Percentiles rank a stretch among this genome's conserved stretches.
Conservation (phyloP, 2,888 invertebrate species). For the Hipparchia semele region DNA sequence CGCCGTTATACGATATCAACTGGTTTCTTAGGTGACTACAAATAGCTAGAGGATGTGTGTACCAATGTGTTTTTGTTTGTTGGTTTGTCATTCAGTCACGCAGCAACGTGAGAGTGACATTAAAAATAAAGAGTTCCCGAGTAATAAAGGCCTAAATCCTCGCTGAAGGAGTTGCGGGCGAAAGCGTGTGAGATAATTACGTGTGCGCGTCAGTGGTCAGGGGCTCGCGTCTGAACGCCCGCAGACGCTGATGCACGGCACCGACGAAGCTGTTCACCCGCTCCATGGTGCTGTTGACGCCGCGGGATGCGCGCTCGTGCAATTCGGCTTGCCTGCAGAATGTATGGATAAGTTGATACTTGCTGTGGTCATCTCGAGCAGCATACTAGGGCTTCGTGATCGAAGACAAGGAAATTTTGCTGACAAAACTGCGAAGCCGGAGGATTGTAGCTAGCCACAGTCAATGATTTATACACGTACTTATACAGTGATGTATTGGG, state of each 20-base stretch:
- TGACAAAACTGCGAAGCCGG: not conserved
- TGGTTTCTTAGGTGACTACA: no score
- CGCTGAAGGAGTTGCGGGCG: no score
- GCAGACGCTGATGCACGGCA: constrained; percentile 63
- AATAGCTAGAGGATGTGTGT: no score
- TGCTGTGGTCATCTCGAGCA: constrained; percentile 74
- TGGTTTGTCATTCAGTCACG: no score
- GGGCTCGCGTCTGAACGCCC: constrained; percentile 49
- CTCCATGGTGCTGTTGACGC: constrained; percentile 57
- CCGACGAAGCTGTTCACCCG: constrained; percentile 69
- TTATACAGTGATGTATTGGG: no score
- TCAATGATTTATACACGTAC: no score
- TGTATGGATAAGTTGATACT: constrained; percentile 42
- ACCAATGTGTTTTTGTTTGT: no score
- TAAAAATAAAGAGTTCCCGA: no score
- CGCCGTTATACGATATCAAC: no score
- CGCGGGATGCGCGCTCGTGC: constrained; percentile 60
- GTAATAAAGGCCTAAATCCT: no score
- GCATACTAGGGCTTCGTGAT: constrained; percentile 67
- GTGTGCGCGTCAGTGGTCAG: constrained; percentile 49
- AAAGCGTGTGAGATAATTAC: constrained; percentile 47
- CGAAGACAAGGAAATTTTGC: not conserved
- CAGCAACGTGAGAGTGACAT: no score
- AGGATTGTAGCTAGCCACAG: no score
- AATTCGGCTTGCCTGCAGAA: constrained; percentile 66